A percentile compares a stretch with the other conserved stretches of the same genome.
Conservation (phyloP, 2,888 invertebrate species). For the Limnephilus auricula region DNA sequence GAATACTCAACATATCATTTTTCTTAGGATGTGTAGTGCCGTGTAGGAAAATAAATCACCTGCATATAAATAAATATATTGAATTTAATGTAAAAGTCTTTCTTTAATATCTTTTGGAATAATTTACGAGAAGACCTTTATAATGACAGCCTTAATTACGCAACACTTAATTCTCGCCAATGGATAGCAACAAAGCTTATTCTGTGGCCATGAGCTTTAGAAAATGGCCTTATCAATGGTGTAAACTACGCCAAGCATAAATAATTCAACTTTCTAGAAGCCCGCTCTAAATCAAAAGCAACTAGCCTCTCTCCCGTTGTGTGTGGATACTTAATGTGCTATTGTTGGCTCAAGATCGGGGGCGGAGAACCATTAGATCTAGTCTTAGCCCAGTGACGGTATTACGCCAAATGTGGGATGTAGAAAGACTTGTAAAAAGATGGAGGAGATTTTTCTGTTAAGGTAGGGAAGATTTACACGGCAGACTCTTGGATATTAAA, state of each 20-base stretch:
- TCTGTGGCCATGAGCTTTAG: not conserved
- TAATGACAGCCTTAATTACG: conserved; percentile 16
- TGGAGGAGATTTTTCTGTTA: not conserved
- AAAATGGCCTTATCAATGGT: conserved; percentile 40
- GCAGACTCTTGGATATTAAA: not conserved
- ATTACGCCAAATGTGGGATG: not conserved
- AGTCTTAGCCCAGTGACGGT: not conserved
- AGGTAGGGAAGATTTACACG: no score
- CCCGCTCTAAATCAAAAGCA: conserved; percentile 50
- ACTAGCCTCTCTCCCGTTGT: conserved; percentile 29
- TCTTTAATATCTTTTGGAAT: not conserved
- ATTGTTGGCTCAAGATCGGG: conserved; percentile 52
- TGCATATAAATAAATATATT: no score
- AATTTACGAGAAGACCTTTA: not conserved
- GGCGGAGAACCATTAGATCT: not conserved
- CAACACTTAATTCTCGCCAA: conserved; percentile 20
- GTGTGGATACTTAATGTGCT: conserved; percentile 52
- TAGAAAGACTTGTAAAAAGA: not conserved
- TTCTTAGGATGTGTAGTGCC: no score
- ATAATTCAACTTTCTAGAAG: conserved; percentile 51
- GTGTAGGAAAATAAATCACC: no score
- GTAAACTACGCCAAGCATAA: conserved; percentile 39
- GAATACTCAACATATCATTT: no score
- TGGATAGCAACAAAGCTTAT: conserved; percentile 28
- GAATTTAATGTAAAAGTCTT: no score